Percentiles rank a stretch among this genome's conserved stretches.
phyloP scores from a whole-genome alignment of 2,113 vertebrate species.

The Narcine bancroftii region DNA sequence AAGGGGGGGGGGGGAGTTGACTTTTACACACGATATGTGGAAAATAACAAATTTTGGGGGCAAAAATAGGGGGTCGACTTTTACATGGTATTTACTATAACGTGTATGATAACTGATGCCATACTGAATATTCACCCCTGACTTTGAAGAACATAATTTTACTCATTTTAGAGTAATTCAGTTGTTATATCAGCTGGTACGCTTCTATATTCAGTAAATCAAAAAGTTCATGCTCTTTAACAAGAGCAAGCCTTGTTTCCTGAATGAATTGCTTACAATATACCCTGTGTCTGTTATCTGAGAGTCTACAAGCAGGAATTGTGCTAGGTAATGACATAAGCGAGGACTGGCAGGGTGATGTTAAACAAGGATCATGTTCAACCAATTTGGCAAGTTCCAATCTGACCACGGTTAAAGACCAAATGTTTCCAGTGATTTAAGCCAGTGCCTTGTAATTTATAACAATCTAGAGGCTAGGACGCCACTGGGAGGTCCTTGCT shows the following conservation, averaged over 20 bases:
- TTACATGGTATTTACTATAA: too few species aligned
- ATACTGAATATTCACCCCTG: neutral
- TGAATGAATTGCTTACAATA: neutral
- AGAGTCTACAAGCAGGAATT: neutral
- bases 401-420: neutral
- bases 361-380: neutral
- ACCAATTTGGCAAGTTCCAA: slow-evolving; percentile 18
- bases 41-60: too few species aligned
- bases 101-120: neutral
- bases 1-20: too few species aligned
- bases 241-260: neutral
- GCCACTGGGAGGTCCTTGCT: too few species aligned
- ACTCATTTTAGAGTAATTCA: neutral
- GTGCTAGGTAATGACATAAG: neutral
- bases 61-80: too few species aligned
- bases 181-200: neutral
- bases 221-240: neutral
- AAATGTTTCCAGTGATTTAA: neutral
- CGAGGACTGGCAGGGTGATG: neutral
- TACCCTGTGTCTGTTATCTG: neutral
- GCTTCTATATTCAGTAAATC: neutral
- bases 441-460: neutral
- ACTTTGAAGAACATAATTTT: neutral
- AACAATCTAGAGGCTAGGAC: neutral
- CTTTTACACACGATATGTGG: too few species aligned